Conservation (phyloP, 2,113 vertebrate species). For the Bufo bufo region DNA sequence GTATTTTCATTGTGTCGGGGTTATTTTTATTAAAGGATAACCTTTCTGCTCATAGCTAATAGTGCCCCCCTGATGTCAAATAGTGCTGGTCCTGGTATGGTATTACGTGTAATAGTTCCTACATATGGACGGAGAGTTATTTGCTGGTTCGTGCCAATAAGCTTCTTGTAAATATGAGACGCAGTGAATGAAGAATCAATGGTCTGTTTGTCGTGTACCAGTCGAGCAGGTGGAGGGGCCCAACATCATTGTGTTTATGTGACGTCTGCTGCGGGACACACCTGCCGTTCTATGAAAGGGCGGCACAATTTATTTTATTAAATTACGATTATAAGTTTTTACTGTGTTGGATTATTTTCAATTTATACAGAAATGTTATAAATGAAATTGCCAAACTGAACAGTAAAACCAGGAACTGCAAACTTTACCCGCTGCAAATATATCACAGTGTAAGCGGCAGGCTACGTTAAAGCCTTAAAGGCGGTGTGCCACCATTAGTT, state of each 20-base stretch:
- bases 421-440: background rate
- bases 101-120: too few relatives aligned
- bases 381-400: background rate
- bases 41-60: too few relatives aligned
- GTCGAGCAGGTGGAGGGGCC: background rate
- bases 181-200: background rate
- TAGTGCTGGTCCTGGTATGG: too few relatives aligned
- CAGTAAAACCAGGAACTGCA: background rate
- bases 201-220: background rate
- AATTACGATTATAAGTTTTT: background rate
- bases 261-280: background rate
- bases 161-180: conserved; percentile 7
- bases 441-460: background rate
- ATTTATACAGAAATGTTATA: background rate
- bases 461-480: too few relatives aligned
- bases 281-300: background rate
- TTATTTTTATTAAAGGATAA: too few relatives aligned
- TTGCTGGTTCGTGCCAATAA: background rate
- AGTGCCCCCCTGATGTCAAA: too few relatives aligned
- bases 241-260: background rate
- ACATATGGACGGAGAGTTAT: background rate
- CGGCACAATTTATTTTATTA: background rate
- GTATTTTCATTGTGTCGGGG: too few relatives aligned
- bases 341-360: conserved; percentile 14
- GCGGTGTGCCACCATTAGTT: too few relatives aligned